Conservation (phyloP, 2,113 vertebrate species). For the Pelecanoides urinatrix region DNA sequence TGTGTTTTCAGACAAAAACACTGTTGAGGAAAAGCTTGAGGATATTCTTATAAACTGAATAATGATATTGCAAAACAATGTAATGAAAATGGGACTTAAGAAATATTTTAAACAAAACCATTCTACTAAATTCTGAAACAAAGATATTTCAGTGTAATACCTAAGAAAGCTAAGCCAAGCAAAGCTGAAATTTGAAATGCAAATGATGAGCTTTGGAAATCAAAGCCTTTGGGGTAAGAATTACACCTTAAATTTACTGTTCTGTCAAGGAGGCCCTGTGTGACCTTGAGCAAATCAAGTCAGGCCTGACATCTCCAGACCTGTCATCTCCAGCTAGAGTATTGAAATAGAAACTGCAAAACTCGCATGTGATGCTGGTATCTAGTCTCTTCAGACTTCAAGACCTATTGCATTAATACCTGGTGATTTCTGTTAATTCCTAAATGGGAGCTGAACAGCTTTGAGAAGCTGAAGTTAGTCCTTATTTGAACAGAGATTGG, state of each 20-base stretch:
- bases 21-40: background rate
- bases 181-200: background rate
- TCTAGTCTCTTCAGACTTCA: background rate
- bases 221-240: background rate
- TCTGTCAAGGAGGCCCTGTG: background rate
- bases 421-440: background rate
- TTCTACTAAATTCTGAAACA: background rate
- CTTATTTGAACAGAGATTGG: background rate
- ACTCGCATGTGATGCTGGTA: fast-evolving
- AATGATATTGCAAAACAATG: background rate
- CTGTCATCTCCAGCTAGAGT: background rate
- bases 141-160: background rate
- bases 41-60: background rate
- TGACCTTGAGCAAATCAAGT: background rate
- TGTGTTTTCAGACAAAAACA: background rate
- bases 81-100: background rate
- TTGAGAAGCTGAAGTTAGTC: background rate
- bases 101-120: background rate
- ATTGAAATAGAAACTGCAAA: background rate
- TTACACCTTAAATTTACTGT: background rate
- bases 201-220: background rate
- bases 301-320: background rate
- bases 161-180: background rate
- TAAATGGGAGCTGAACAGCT: background rate
- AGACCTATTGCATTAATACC: background rate